phyloP scores from a whole-genome alignment of 1,140 invertebrate species.

The Sogatella furcifera region DNA sequence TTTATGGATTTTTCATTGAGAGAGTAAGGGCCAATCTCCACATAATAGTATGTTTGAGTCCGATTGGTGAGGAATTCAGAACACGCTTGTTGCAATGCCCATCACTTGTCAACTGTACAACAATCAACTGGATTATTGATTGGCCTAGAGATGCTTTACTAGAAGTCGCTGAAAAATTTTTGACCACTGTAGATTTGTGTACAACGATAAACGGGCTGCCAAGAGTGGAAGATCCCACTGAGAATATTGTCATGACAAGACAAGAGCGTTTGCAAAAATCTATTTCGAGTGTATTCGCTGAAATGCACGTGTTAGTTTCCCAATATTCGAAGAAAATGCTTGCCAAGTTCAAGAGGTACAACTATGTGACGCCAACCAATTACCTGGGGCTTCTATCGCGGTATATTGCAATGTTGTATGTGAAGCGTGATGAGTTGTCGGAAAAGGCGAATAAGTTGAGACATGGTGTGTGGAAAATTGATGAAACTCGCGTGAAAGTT shows the following conservation, averaged over 20 bases:
- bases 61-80: constrained; percentile 60
- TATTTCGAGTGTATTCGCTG: constrained; percentile 46
- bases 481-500: constrained; percentile 61
- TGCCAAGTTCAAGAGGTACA: constrained; percentile 62
- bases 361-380: constrained; percentile 78
- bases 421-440: constrained; percentile 57
- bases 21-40: constrained; percentile 66
- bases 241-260: background rate
- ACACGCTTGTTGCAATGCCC: constrained; percentile 71
- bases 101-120: constrained; percentile 71
- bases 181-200: constrained; percentile 51
- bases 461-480: constrained; percentile 67
- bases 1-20: constrained; percentile 65
- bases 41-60: constrained; percentile 74
- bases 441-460: constrained; percentile 57
- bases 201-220: constrained; percentile 46
- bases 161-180: constrained; percentile 65
- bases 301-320: constrained; percentile 64
- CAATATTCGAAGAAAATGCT: constrained; percentile 58
- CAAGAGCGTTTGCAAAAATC: constrained; percentile 15
- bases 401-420: constrained; percentile 62
- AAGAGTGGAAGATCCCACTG: constrained; percentile 12
- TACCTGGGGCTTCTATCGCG: constrained; percentile 71
- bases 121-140: constrained; percentile 79
- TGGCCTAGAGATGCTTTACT: constrained; percentile 79